These are phyloP conservation scores for Bicyclus anynana DNA, from an alignment of 1,140 invertebrate species.

Conservation along the genomic window DNA sequence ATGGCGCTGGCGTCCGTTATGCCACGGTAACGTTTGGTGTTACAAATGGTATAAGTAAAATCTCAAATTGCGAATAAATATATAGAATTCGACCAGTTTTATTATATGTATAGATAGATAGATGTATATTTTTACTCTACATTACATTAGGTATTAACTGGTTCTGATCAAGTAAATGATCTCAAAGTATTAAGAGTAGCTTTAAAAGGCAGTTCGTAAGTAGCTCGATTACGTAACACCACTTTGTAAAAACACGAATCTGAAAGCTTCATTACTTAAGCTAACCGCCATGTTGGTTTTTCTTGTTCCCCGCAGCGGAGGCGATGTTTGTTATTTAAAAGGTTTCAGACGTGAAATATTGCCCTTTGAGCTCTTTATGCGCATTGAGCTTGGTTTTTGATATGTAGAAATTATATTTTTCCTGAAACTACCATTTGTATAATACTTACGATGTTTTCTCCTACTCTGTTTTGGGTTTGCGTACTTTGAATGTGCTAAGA, in stretches of 20 bases:
- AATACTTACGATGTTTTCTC: neutral
- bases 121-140: no score
- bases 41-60: no score
- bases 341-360: slow-evolving; percentile 63
- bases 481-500: no score
- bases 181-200: neutral
- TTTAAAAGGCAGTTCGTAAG: slow-evolving; percentile 7
- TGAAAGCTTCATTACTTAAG: slow-evolving; percentile 67
- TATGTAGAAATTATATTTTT: neutral
- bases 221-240: slow-evolving; percentile 22
- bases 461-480: no score
- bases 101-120: no score
- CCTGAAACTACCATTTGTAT: neutral
- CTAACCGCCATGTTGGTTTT: slow-evolving; percentile 55
- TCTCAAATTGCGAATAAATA: no score
- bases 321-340: slow-evolving; percentile 72
- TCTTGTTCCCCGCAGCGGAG: slow-evolving; percentile 37
- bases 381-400: neutral
- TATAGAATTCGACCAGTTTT: no score
- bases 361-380: neutral
- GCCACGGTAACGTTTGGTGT: no score
- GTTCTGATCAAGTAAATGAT: neutral
- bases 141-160: no score
- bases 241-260: slow-evolving; percentile 62
- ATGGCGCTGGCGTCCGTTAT: no score